A percentile compares a stretch with the other conserved stretches of the same genome.
phyloP scores from a whole-genome alignment of 2,797 vertebrate species.

The Rhinoraja longicauda region DNA sequence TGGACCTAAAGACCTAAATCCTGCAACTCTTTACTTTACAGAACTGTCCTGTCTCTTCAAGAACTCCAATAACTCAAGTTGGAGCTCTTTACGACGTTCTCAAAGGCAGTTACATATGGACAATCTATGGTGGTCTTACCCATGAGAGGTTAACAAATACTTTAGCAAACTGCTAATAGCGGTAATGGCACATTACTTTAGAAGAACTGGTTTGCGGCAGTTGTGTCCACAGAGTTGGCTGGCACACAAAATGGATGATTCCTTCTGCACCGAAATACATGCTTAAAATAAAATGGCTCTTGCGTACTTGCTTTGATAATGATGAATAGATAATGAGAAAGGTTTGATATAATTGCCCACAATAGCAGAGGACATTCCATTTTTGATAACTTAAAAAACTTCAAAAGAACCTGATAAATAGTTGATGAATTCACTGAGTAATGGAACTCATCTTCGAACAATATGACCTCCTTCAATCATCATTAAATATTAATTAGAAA shows the following conservation, averaged over 20 bases:
- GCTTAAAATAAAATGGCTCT: background rate
- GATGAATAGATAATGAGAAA: background rate
- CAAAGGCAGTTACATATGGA: no score
- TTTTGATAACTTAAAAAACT: background rate
- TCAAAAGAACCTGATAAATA: background rate
- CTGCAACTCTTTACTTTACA: no score
- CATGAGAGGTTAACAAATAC: no score
- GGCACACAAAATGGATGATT: background rate
- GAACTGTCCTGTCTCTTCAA: no score
- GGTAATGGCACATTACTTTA: background rate
- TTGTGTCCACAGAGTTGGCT: background rate
- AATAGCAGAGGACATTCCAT: background rate
- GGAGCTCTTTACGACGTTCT: no score
- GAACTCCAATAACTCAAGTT: no score
- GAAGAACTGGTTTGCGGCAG: background rate
- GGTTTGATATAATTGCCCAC: background rate
- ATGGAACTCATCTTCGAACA: background rate
- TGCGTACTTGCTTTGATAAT: background rate
- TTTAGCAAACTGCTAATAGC: no score
- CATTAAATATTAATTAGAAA: background rate
- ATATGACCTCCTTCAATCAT: background rate
- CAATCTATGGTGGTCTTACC: no score
- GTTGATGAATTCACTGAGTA: background rate
- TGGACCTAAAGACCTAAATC: no score
- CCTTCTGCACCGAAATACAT: background rate